Percentiles rank a stretch among this genome's conserved stretches.
These are phyloP conservation scores for Artemisiospiza belli DNA, from an alignment of 2,113 vertebrate genomes.

Conservation along the genomic window DNA sequence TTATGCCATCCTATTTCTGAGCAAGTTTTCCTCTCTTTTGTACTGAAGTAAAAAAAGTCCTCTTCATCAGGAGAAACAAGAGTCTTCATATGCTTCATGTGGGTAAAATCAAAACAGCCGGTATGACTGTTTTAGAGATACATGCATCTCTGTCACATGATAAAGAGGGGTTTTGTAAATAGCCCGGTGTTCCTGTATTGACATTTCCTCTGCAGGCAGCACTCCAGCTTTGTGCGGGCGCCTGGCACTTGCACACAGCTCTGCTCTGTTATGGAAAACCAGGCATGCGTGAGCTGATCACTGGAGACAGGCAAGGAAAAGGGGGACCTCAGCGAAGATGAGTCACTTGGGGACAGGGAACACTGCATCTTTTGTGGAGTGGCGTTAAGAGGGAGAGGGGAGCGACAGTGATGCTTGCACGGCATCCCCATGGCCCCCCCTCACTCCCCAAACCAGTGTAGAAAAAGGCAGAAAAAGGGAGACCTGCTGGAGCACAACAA, in stretches of 20 bases:
- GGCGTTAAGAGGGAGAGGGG: not conserved
- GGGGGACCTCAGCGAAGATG: conserved; percentile 12
- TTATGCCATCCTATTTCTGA: not conserved
- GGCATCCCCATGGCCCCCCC: not conserved
- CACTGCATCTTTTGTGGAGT: conserved; percentile 37
- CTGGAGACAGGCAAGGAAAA: conserved; percentile 45
- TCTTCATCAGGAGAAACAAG: not conserved
- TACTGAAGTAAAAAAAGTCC: not conserved
- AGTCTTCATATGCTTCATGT: not conserved
- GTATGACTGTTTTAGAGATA: not conserved
- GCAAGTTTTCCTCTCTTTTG: not conserved
- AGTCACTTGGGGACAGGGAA: conserved; percentile 66
- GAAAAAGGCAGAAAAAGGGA: not conserved
- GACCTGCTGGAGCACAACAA: not conserved
- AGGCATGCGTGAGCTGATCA: conserved; percentile 66
- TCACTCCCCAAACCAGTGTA: fast-evolving
- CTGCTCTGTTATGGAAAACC: conserved; percentile 47
- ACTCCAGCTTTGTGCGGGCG: conserved; percentile 21
- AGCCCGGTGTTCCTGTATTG: conserved; percentile 3
- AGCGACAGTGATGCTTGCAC: not conserved
- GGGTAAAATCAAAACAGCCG: not conserved
- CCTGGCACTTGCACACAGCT: conserved; percentile 40
- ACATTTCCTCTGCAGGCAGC: conserved; percentile 13
- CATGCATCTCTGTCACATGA: not conserved
- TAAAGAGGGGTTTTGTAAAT: not conserved